Percentiles rank a stretch among this genome's conserved stretches.
Evolutionary conservation across 2,113 vertebrate genomes (phyloP).

Genomic region (Gadus macrocephalus): DNA sequence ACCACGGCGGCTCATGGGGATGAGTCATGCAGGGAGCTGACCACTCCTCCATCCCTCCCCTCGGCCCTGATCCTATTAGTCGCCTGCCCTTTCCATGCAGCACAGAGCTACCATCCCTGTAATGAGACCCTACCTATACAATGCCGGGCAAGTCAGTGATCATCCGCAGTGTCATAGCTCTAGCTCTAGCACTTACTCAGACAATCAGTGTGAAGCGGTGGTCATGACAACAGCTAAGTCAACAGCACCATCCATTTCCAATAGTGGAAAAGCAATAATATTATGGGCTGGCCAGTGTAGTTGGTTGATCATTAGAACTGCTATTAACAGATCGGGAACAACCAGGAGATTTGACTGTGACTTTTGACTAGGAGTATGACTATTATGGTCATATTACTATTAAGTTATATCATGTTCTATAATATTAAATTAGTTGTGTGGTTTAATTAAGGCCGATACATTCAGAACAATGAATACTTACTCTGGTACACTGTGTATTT

Average conservation of each 20-base stretch:
- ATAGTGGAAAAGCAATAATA: conserved; percentile 22
- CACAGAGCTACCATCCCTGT: conserved; percentile 22
- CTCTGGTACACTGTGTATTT: conserved; percentile 79
- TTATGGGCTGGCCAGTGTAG: conserved; percentile 38
- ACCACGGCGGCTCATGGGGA: background rate
- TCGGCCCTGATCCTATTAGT: conserved; percentile 7
- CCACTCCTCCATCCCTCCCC: background rate
- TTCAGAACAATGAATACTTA: conserved; percentile 66
- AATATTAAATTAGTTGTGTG: too few species aligned
- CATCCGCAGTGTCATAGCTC: background rate
- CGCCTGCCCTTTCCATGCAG: conserved; percentile 23
- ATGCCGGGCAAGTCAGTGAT: background rate
- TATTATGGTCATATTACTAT: background rate
- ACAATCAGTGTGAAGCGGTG: conserved; percentile 41
- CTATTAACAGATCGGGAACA: too few species aligned
- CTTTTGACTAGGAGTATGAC: too few species aligned
- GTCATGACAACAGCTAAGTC: conserved; percentile 66
- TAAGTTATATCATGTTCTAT: too few species aligned
- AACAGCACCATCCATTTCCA: conserved; percentile 17
- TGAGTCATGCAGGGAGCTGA: conserved; percentile 31
- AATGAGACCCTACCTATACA: background rate
- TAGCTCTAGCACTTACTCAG: background rate
- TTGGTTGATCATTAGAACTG: conserved; percentile 28
- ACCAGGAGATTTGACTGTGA: too few species aligned
- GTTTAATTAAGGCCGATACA: too few species aligned